Conservation (phyloP, 2,797 vertebrate species). For the Leptatherina wallacei region DNA sequence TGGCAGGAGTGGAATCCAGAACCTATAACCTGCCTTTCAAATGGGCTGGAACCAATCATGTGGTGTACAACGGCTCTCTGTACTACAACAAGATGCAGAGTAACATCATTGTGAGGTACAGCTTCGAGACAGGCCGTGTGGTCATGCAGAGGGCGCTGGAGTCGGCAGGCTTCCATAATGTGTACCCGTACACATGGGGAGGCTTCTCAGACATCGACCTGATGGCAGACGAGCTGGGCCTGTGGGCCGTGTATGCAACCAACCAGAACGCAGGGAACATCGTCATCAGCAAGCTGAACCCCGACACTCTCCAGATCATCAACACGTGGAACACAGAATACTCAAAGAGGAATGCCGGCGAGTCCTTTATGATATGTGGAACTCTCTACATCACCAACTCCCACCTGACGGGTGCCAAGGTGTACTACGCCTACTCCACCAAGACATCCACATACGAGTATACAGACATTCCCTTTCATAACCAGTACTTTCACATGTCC, state of each 20-base stretch:
- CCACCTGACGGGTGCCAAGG: constrained; percentile 97
- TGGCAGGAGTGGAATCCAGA: constrained; percentile 92
- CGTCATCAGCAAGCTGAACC: constrained; percentile 93
- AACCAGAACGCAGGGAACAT: constrained; percentile 99
- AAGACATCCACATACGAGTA: constrained; percentile 97
- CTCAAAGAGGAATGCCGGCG: constrained; percentile 98
- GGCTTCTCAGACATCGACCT: constrained; percentile 98
- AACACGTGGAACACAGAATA: constrained; percentile 97
- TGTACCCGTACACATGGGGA: constrained; percentile 98
- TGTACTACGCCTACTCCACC: constrained; percentile 98
- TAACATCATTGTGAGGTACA: constrained; percentile 97
- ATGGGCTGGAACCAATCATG: constrained; percentile 98
- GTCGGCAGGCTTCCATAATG: constrained; percentile 96
- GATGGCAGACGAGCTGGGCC: constrained; percentile 97
- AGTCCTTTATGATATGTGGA: constrained; percentile 99
- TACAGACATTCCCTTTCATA: constrained; percentile 98
- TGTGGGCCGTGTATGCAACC: constrained; percentile 98
- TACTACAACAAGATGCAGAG: constrained; percentile 99
- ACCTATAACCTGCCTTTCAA: constrained; percentile 98
- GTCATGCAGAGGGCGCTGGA: constrained; percentile 93
- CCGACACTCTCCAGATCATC: constrained; percentile 91
- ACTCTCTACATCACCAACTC: constrained; percentile 98
- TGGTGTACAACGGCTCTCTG: constrained; percentile 97
- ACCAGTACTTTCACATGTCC: constrained; percentile 99
- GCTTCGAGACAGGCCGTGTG: constrained; percentile 92